Evolutionary conservation across 2,797 vertebrate genomes (phyloP).

Genomic region (Psittacula derbiana): DNA sequence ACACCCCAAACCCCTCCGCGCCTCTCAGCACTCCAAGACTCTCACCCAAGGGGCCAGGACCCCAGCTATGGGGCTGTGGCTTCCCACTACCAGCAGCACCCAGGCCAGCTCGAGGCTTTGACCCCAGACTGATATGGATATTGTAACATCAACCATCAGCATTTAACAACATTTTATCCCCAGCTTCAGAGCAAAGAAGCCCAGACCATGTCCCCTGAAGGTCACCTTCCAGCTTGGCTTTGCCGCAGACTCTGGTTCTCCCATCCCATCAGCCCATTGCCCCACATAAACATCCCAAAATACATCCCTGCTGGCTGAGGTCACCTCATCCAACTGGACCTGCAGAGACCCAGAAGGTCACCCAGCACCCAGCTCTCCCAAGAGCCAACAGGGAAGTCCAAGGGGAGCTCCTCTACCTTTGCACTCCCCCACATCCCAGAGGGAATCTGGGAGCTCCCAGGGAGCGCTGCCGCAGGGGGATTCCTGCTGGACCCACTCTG

Average conservation of each 20-base stretch:
- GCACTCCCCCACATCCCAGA: fast-evolving
- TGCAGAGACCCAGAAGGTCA: not conserved
- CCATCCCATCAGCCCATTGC: not conserved
- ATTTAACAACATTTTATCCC: not conserved
- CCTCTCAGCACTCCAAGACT: not conserved
- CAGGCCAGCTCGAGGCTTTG: not conserved
- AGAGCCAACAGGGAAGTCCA: not conserved
- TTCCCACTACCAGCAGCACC: not conserved
- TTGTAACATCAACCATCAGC: not conserved
- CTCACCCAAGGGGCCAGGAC: not conserved
- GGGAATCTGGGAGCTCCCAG: fast-evolving
- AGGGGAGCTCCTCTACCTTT: fast-evolving
- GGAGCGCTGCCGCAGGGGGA: not conserved
- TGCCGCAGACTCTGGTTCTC: not conserved
- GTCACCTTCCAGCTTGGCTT: not conserved
- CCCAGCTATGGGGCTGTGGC: fast-evolving
- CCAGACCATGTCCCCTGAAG: not conserved
- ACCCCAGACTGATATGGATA: not conserved
- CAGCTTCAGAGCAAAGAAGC: not conserved
- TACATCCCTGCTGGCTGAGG: not conserved
- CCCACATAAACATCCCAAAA: not conserved
- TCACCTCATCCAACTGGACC: not conserved
- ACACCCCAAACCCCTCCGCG: not conserved
- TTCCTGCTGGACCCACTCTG: not conserved
- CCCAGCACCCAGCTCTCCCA: not conserved